A percentile compares a stretch with the other conserved stretches of the same genome.
Evolutionary conservation across 37 sponge, comb jelly and placozoan genomes (phyloP).

Genomic region (Halisarca cf. caerulea): DNA sequence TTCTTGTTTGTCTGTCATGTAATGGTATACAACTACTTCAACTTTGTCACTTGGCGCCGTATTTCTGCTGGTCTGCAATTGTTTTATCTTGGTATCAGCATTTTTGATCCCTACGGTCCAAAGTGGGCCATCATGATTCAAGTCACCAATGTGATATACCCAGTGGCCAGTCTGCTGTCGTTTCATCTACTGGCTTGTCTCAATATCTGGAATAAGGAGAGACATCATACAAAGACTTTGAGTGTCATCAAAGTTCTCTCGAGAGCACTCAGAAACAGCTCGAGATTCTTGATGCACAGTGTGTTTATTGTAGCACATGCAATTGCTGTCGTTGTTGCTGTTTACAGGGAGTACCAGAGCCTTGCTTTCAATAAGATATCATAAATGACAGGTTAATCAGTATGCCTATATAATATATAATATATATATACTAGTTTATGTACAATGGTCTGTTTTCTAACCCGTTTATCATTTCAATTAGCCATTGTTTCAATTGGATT

Average conservation of each 20-base stretch:
- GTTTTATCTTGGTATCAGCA: background rate
- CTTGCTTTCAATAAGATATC: too few species aligned
- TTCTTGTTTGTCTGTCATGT: background rate
- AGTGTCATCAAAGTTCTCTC: background rate
- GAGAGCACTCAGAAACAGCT: too few species aligned
- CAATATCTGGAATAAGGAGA: background rate
- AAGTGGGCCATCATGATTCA: conserved; percentile 26
- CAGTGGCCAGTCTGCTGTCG: background rate
- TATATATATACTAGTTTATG: too few species aligned
- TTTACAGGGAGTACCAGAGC: background rate
- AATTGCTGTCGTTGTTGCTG: background rate
- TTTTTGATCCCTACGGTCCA: background rate
- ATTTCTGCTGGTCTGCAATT: background rate
- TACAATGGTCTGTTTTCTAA: too few species aligned
- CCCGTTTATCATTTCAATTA: too few species aligned
- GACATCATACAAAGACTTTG: background rate
- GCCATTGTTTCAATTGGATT: too few species aligned
- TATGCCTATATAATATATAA: too few species aligned
- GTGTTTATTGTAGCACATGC: background rate
- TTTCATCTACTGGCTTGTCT: background rate
- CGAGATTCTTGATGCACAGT: background rate
- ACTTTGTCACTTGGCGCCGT: background rate
- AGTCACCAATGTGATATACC: conserved; percentile 9
- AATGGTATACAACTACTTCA: background rate
- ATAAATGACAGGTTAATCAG: too few species aligned